phyloP scores from a whole-genome alignment of 2,888 invertebrate genomes.

The Gandaritis pyraliata region DNA sequence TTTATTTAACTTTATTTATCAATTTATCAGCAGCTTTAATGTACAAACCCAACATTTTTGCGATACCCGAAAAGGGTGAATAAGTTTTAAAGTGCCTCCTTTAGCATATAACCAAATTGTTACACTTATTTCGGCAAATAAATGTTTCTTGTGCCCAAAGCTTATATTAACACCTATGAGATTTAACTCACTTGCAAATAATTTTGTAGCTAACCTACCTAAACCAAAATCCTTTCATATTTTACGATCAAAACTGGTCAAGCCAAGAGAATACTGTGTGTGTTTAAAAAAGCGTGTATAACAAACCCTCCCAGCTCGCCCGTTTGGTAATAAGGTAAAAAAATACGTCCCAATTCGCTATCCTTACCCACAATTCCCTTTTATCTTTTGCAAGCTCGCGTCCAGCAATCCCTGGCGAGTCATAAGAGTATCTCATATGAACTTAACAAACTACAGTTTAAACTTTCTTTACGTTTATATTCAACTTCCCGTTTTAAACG shows the following conservation, averaged over 20 bases:
- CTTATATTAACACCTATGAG: no score
- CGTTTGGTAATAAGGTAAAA: conserved; percentile 29
- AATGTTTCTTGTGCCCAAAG: no score
- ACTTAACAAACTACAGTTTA: conserved; percentile 30
- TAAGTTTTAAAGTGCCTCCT: no score
- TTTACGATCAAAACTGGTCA: conserved; percentile 14
- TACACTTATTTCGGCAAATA: no score
- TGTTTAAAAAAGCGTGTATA: conserved; percentile 19
- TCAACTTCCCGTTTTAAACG: conserved; percentile 27
- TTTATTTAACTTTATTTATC: background rate
- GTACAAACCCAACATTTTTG: no score
- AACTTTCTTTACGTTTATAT: conserved; percentile 31
- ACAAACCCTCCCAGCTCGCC: conserved; percentile 17
- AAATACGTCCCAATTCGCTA: conserved; percentile 24
- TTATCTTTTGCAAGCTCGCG: conserved; percentile 30
- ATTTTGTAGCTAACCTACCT: background rate
- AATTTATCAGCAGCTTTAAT: background rate
- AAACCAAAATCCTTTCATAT: background rate
- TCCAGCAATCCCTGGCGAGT: conserved; percentile 29
- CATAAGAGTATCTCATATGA: conserved; percentile 29
- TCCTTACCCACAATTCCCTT: conserved; percentile 23
- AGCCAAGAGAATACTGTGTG: background rate
- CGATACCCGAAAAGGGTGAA: no score
- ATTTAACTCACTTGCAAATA: background rate
- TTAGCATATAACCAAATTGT: no score